A percentile compares a stretch with the other conserved stretches of the same genome.
Evolutionary conservation across 2,888 invertebrate genomes (phyloP).

Genomic region (Drosophila lacicola): DNA sequence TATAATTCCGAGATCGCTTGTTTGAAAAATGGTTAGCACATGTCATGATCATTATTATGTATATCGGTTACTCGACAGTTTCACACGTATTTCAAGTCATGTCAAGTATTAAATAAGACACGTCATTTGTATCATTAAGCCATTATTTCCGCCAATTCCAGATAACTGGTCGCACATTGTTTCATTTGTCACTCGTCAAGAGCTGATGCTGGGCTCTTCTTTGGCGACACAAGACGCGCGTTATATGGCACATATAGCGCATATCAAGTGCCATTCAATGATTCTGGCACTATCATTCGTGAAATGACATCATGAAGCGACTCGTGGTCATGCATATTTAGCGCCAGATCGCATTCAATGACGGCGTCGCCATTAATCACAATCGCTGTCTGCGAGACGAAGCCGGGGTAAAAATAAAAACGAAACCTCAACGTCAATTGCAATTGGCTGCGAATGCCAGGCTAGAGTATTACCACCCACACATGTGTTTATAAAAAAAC

Average conservation of each 20-base stretch:
- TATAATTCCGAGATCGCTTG: neutral
- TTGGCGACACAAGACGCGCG: conserved; percentile 39
- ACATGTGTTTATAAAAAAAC: conserved; percentile 4
- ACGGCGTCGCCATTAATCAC: conserved; percentile 75
- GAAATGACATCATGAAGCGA: conserved; percentile 66
- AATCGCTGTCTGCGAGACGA: conserved; percentile 50
- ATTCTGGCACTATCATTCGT: conserved; percentile 44
- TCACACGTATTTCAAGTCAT: conserved; percentile 62
- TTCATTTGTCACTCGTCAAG: conserved; percentile 65
- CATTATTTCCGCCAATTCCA: conserved; percentile 74
- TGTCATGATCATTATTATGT: conserved; percentile 26
- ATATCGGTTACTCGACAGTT: conserved; percentile 32
- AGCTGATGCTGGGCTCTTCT: conserved; percentile 14
- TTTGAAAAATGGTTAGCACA: conserved; percentile 32
- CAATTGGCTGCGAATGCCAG: conserved; percentile 47
- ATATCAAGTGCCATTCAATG: conserved; percentile 64
- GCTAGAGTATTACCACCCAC: conserved; percentile 48
- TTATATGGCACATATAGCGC: conserved; percentile 23
- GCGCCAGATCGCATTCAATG: conserved; percentile 75
- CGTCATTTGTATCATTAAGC: conserved; percentile 76
- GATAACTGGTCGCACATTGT: conserved; percentile 42
- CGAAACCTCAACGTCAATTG: conserved; percentile 51
- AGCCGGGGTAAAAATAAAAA: conserved; percentile 1
- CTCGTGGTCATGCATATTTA: conserved; percentile 57
- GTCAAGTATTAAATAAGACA: conserved; percentile 59